Base-by-base conservation (phyloP, 1,140 invertebrate species). In the Tribolium castaneum region DNA sequence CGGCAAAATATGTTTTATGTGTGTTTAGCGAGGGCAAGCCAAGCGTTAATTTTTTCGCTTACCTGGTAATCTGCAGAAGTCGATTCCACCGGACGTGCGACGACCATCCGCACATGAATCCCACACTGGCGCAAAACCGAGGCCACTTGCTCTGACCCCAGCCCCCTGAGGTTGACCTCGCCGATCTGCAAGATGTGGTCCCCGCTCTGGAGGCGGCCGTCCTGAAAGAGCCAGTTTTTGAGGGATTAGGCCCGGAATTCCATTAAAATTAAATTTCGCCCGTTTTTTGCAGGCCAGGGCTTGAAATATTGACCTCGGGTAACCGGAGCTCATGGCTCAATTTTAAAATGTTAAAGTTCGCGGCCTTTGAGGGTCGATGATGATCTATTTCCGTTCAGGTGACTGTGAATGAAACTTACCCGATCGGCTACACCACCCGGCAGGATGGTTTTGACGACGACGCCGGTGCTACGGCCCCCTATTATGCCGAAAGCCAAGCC, bases 401-500 rank as follows among this genome's bases (percentile, higher is more conserved):
- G 59, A 59, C 9, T 25, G 59, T 66, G 59, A 22, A 59, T 59
- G 54, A 62, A 54, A 88, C 89, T 90, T 86, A 96, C 95, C 88
- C 93, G 91, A 86, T 97, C 94, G 49, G 96, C 95, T n/a, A 96
- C 93, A 77, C 95, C 95, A 13, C 95, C 95, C 3, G 94, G 94
- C 49, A 97, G 88, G 80, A 97, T 96, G 66, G 95, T 96, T 87
- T 97, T 97, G 62, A 97, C 94, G 4, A 97, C 94, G 59, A 97
- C 96, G 6, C 96, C 96, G 10, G 95, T 97, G 84, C 94, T 96
- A 59, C 94, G 89, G 9, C 96, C 96, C 14, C 96, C 96, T 80
- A 97, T 95, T 84, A 97, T 97, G 30, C 96, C 96, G 87, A 97
- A 97, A 13, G 96, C 96, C 73, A 96, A 90, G 5, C 95, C 95